Conservation (phyloP, 2,888 invertebrate genomes). For the Hemistola chrysoprasaria region DNA sequence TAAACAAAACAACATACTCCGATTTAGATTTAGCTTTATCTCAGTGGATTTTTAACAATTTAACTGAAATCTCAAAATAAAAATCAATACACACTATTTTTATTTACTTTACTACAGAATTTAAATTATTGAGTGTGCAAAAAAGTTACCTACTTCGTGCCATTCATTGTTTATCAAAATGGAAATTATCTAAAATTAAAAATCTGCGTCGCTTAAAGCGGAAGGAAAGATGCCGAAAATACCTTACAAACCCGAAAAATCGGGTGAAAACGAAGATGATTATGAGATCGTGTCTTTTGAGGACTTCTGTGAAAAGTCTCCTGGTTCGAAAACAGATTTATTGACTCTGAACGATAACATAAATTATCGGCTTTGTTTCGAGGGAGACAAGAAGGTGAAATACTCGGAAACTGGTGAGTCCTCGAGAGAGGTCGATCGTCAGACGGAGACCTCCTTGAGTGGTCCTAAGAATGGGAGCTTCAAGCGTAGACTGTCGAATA, state of each 20-base stretch:
- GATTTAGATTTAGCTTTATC: no score
- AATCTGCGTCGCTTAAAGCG: conserved; percentile 23
- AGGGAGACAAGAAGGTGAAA: conserved; percentile 57
- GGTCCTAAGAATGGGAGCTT: conserved; percentile 58
- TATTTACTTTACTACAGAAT: no score
- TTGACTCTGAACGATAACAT: conserved; percentile 78
- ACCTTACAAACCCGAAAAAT: conserved; percentile 69
- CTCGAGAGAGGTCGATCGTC: conserved; percentile 53
- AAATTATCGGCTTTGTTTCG: conserved; percentile 75
- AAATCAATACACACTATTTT: no score
- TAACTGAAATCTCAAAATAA: no score
- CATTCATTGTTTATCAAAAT: background rate
- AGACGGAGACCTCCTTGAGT: conserved; percentile 67
- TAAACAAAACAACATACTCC: no score
- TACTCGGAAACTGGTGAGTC: conserved; percentile 58
- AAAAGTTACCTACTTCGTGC: no score
- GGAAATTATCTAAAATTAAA: conserved; percentile 34
- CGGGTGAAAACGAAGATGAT: conserved; percentile 65
- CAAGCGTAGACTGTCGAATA: conserved; percentile 54
- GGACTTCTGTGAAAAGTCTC: conserved; percentile 82
- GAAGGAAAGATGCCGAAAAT: conserved; percentile 68
- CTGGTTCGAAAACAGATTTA: conserved; percentile 77
- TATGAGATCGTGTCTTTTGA: conserved; percentile 83
- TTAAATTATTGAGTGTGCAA: no score
- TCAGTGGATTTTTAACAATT: no score